A percentile compares a stretch with the other conserved stretches of the same genome.
Conservation (phyloP, 2,888 invertebrate genomes). For the Metellina segmentata region DNA sequence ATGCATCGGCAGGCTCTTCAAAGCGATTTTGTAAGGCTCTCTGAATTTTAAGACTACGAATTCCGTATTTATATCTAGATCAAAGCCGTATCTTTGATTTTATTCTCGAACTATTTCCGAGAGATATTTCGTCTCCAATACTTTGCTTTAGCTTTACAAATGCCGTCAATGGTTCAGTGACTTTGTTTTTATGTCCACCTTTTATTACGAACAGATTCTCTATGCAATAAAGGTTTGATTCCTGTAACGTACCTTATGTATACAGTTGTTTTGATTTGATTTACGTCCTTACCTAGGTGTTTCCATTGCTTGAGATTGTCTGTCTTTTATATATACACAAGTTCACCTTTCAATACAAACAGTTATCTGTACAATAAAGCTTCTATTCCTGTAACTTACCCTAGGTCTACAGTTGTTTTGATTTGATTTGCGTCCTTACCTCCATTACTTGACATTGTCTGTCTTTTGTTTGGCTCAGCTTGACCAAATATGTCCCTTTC, state of each 20-base stretch:
- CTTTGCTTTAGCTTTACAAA: background rate
- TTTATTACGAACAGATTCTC: background rate
- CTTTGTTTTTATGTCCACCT: no score
- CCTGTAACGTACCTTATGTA: background rate
- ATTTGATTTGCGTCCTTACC: no score
- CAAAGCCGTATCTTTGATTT: background rate
- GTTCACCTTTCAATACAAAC: no score
- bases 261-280: no score
- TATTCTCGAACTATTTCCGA: background rate
- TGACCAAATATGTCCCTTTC: no score
- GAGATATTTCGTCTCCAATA: background rate
- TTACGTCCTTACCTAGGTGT: no score
- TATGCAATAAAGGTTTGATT: background rate
- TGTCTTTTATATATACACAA: no score
- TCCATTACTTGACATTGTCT: no score
- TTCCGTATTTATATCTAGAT: background rate
- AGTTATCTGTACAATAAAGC: background rate
- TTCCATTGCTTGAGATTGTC: no score
- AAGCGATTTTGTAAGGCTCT: background rate
- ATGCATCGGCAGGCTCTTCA: background rate
- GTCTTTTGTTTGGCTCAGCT: no score
- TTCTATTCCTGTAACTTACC: background rate
- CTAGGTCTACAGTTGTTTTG: no score
- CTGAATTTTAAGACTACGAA: background rate
- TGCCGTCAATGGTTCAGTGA: no score